Percentiles rank a stretch among this genome's conserved stretches.
Evolutionary conservation across 1,140 invertebrate species (phyloP).

Genomic region (Scaptomyza graminum): DNA sequence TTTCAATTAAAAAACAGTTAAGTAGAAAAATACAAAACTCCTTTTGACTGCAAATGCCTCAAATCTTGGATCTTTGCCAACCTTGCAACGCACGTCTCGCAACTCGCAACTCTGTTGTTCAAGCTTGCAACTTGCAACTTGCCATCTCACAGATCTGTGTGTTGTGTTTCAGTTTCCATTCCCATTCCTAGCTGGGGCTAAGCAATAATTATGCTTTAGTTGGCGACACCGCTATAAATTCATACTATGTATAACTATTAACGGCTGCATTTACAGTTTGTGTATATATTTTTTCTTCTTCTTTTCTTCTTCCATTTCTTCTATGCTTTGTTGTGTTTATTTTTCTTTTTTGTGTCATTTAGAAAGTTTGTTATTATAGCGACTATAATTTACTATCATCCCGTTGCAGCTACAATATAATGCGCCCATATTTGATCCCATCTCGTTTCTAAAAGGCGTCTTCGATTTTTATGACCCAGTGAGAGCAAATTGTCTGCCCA

Average conservation of each 20-base stretch:
- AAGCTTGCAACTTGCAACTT: background rate
- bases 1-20: slow-evolving; percentile 81
- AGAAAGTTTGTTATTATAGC: slow-evolving; percentile 56
- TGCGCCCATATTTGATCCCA: background rate
- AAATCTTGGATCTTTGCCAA: slow-evolving; percentile 12
- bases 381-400: background rate
- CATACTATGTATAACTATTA: slow-evolving; percentile 47
- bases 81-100: slow-evolving; percentile 11
- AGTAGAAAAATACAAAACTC: slow-evolving; percentile 55
- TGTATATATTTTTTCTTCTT: slow-evolving; percentile 13
- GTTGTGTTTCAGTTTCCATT: slow-evolving; percentile 24
- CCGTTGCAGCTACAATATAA: slow-evolving; percentile 18
- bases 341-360: slow-evolving; percentile 42
- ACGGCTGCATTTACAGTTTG: slow-evolving; percentile 72
- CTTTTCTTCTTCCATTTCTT: background rate
- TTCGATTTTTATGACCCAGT: slow-evolving; percentile 54
- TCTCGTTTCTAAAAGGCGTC: slow-evolving; percentile 39
- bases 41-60: slow-evolving; percentile 14
- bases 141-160: background rate
- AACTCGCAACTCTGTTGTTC: slow-evolving; percentile 5
- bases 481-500: background rate
- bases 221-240: slow-evolving; percentile 63
- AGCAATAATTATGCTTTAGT: slow-evolving; percentile 78
- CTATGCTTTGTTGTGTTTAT: background rate
- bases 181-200: slow-evolving; percentile 32